Evolutionary conservation across 2,888 invertebrate species (phyloP).

Genomic region (Drosophila kanekoi): DNA sequence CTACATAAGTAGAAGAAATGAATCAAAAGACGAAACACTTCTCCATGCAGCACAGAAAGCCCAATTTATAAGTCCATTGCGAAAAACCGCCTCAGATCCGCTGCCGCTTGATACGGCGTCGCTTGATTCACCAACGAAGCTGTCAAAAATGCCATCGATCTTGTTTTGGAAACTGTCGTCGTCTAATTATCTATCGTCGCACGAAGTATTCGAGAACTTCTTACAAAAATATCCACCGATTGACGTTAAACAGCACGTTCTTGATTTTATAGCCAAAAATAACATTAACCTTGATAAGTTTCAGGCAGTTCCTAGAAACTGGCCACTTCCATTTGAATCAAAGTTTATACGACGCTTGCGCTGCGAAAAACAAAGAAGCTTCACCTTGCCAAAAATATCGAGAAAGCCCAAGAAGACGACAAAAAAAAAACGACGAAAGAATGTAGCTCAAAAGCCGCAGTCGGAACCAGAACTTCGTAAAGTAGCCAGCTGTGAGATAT

Average conservation of each 20-base stretch:
- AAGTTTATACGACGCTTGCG: background rate
- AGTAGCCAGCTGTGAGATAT: constrained; percentile 23
- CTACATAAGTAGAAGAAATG: too few relatives aligned
- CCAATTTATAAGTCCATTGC: too few relatives aligned
- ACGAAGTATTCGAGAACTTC: background rate
- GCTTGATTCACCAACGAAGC: too few relatives aligned
- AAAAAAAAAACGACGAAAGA: too few relatives aligned
- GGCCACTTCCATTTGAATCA: constrained; percentile 19
- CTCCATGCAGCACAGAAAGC: too few relatives aligned
- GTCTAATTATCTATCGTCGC: background rate
- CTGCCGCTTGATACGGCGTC: too few relatives aligned
- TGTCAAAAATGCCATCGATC: too few relatives aligned
- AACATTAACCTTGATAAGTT: constrained; percentile 4
- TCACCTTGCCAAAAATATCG: too few relatives aligned
- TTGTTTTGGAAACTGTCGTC: background rate
- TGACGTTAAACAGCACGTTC: constrained; percentile 1
- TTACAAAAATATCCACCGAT: background rate
- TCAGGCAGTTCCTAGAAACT: constrained; percentile 10
- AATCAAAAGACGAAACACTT: too few relatives aligned
- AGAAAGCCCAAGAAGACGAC: background rate
- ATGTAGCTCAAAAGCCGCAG: accelerated
- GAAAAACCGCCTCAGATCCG: too few relatives aligned
- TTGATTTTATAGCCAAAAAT: background rate
- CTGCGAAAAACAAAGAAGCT: background rate
- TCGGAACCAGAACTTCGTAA: background rate